Percentiles rank a stretch among this genome's conserved stretches.
These are phyloP conservation scores for Microctonus hyperodae DNA, from an alignment of 2,888 invertebrate genomes.

Conservation along the genomic window DNA sequence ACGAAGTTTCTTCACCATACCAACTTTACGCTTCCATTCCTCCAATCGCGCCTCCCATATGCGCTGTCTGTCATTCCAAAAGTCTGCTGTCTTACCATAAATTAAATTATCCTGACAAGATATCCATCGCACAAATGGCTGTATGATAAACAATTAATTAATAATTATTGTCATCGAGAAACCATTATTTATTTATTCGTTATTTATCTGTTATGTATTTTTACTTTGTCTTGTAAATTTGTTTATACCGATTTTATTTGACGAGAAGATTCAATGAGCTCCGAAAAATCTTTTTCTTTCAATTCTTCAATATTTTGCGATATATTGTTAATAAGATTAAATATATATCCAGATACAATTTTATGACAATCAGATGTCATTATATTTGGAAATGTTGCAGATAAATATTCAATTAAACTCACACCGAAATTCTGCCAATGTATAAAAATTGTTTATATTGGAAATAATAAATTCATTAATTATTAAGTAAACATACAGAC, in stretches of 20 bases:
- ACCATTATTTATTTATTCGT: not conserved
- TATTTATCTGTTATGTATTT: not conserved
- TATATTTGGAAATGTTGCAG: conserved; percentile 38
- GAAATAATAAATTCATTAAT: conserved; percentile 20
- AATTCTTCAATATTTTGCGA: conserved; percentile 46
- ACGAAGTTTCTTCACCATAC: conserved; percentile 8
- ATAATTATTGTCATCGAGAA: too few relatives aligned
- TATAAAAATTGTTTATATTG: not conserved
- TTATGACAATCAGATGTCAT: conserved; percentile 40
- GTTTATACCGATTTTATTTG: conserved; percentile 16
- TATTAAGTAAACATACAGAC: conserved; percentile 34
- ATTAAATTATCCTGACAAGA: conserved; percentile 36
- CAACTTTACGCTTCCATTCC: conserved; percentile 36
- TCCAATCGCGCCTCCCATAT: conserved; percentile 42
- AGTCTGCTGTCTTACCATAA: conserved; percentile 42
- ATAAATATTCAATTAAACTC: conserved; percentile 43
- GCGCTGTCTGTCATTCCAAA: conserved; percentile 45
- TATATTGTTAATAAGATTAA: conserved; percentile 42
- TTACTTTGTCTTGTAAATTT: not conserved
- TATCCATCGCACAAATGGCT: conserved; percentile 38
- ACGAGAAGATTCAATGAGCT: conserved; percentile 1
- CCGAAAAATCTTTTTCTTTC: conserved; percentile 34
- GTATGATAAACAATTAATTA: conserved; percentile 18
- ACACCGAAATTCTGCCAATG: conserved; percentile 42
- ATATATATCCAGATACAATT: conserved; percentile 43